A percentile compares a stretch with the other conserved stretches of the same genome.
phyloP scores from a whole-genome alignment of 2,797 vertebrate genomes.

The Lindbergichthys nudifrons region DNA sequence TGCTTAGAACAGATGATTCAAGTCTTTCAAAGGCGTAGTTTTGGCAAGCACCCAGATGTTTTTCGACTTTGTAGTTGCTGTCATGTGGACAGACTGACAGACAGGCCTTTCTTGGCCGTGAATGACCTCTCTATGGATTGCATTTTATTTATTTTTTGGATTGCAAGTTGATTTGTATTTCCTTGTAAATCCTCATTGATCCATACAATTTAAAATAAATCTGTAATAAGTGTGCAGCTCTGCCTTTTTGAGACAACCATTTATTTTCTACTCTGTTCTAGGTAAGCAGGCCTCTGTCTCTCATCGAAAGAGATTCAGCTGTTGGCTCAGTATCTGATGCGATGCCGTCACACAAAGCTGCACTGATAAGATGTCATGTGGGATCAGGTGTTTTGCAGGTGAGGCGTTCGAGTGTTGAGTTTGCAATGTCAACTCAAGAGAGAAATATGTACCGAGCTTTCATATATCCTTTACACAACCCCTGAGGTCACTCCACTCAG shows the following conservation, averaged over 20 bases:
- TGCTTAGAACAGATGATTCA: conserved; percentile 3
- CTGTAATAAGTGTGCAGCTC: too few relatives aligned
- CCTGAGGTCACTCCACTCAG: conserved; percentile 2
- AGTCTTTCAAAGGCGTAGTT: not conserved
- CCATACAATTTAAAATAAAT: not conserved
- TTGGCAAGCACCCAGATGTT: not conserved
- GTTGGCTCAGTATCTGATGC: conserved; percentile 10
- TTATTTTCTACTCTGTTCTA: not conserved
- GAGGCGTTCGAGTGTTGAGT: conserved; percentile 9
- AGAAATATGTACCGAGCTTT: conserved; percentile 17
- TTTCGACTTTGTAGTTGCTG: not conserved
- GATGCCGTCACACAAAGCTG: conserved; percentile 20
- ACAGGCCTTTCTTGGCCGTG: not conserved
- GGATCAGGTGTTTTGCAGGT: conserved; percentile 32
- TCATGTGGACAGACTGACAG: conserved; percentile 8
- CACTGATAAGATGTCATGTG: conserved; percentile 31
- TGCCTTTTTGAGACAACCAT: not conserved
- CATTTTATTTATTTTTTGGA: not conserved
- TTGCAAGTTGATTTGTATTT: not conserved
- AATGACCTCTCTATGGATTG: conserved; percentile 2
- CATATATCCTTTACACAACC: not conserved
- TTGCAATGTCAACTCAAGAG: conserved; percentile 11
- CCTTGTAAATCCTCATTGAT: conserved; percentile 6
- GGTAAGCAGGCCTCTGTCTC: not conserved
- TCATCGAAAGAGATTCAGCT: not conserved